phyloP scores from a whole-genome alignment of 2,113 vertebrate genomes.

The Drymodes brunneopygia region DNA sequence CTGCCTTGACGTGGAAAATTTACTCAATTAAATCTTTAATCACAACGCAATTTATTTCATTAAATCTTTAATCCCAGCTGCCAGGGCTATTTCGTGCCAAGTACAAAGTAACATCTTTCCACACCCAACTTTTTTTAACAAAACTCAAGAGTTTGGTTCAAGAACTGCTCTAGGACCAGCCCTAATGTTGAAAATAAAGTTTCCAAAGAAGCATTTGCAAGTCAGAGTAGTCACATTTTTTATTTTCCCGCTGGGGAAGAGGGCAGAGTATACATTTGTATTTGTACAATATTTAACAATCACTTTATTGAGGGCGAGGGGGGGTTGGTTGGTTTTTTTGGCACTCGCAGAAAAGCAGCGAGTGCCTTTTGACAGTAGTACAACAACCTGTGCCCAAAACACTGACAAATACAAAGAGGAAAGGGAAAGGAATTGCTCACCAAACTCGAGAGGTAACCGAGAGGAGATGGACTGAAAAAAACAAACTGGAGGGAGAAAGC shows the following conservation, averaged over 20 bases:
- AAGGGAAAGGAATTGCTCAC: constrained; percentile 76
- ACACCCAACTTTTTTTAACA: neutral
- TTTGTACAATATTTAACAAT: constrained; percentile 96
- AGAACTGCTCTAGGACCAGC: neutral
- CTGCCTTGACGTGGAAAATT: neutral
- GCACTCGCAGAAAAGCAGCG: constrained; percentile 81
- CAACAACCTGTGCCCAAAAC: constrained; percentile 83
- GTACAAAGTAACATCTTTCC: neutral
- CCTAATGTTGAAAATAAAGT: neutral
- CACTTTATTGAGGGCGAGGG: constrained; percentile 76
- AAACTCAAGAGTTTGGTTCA: neutral
- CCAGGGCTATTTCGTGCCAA: neutral
- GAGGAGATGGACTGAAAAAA: constrained; percentile 73
- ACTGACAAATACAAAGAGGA: constrained; percentile 78
- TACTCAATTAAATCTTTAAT: neutral
- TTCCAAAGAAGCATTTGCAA: constrained; percentile 22
- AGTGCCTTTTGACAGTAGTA: constrained; percentile 81
- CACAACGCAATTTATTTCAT: neutral
- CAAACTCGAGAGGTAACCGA: constrained; percentile 78
- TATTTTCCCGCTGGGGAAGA: constrained; percentile 71
- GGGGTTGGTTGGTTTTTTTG: constrained; percentile 42
- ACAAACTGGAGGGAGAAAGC: neutral
- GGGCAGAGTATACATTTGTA: constrained; percentile 86
- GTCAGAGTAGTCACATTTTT: constrained; percentile 82
- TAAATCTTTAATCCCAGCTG: neutral